phyloP scores from a whole-genome alignment of 2,113 vertebrate genomes.

The Pionites leucogaster region DNA sequence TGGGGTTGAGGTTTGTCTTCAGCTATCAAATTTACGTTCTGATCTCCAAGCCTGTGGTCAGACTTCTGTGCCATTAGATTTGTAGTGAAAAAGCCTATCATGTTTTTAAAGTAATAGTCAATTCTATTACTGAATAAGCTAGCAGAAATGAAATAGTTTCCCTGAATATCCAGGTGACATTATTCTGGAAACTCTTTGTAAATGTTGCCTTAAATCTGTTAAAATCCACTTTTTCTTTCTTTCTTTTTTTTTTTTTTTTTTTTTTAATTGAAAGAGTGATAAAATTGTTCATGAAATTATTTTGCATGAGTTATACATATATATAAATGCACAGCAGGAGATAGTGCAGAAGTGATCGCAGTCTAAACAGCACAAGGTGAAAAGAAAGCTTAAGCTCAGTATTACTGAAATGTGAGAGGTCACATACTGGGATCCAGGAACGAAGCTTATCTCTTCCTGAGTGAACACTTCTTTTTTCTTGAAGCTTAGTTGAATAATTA shows the following conservation, averaged over 20 bases:
- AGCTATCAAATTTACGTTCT: background rate
- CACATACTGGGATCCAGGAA: background rate
- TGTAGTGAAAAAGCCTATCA: background rate
- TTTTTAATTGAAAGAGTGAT: background rate
- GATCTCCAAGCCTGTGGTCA: background rate
- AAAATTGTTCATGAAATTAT: background rate
- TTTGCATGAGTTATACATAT: background rate
- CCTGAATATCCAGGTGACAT: background rate
- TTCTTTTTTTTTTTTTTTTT: background rate
- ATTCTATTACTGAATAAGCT: background rate
- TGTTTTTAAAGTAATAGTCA: background rate
- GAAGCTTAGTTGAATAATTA: background rate
- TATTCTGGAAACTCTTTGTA: background rate
- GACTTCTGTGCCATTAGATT: background rate
- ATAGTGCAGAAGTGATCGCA: background rate
- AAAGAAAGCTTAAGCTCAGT: background rate
- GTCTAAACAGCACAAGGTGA: background rate
- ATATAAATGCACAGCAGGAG: background rate
- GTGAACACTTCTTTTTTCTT: background rate
- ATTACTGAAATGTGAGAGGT: background rate
- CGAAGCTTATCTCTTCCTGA: background rate
- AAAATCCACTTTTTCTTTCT: background rate
- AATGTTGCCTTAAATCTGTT: background rate
- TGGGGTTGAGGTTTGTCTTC: background rate
- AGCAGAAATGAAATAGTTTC: background rate